Conservation (phyloP, 2,113 vertebrate genomes). For the Sebastes schlegelii region DNA sequence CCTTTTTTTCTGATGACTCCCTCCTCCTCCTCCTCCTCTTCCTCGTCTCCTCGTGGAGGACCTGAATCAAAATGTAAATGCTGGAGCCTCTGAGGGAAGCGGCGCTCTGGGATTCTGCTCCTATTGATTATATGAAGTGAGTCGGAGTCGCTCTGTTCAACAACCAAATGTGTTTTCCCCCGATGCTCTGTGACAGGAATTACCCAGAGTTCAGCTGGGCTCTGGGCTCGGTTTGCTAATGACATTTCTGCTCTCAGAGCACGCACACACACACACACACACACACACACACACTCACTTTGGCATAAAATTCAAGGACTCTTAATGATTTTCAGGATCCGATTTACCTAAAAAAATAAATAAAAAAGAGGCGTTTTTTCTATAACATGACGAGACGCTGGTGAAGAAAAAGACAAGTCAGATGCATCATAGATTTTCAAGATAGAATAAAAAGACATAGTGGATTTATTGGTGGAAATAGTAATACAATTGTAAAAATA, state of each 20-base stretch:
- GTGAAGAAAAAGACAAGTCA: background rate
- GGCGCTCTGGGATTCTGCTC: conserved; percentile 50
- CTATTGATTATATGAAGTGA: conserved; percentile 69
- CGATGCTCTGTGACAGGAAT: conserved; percentile 66
- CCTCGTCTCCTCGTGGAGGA: conserved; percentile 26
- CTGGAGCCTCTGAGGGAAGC: conserved; percentile 37
- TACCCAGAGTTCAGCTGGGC: conserved; percentile 72
- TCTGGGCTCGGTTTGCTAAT: conserved; percentile 46
- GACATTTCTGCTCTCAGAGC: conserved; percentile 44
- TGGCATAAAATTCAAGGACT: conserved; percentile 2
- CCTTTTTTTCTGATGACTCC: conserved; percentile 59
- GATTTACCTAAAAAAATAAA: background rate
- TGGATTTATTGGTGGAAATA: background rate
- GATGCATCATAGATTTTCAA: background rate
- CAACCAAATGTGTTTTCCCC: conserved; percentile 57
- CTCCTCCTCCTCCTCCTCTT: conserved; percentile 37
- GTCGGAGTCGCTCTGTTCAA: conserved; percentile 60
- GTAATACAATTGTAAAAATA: too few species aligned
- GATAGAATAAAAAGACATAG: too few species aligned
- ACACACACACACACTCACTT: background rate
- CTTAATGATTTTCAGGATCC: conserved; percentile 9
- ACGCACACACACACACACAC: background rate
- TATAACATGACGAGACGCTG: background rate
- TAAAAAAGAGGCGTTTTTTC: background rate
- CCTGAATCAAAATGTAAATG: conserved; percentile 79